Conservation (phyloP, 2,888 invertebrate species). For the Coenonympha arcania region DNA sequence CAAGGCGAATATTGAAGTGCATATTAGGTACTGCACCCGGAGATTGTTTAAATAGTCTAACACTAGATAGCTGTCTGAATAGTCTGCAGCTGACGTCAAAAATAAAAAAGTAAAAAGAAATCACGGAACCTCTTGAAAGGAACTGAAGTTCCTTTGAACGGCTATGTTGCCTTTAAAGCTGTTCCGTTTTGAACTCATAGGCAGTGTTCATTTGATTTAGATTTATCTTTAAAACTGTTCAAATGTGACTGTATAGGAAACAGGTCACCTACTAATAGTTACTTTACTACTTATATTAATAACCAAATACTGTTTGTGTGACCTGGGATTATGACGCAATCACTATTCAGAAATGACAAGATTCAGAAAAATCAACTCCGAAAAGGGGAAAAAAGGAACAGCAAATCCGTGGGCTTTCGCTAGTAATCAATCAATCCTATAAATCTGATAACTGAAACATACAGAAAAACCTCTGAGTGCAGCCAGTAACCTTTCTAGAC, state of each 20-base stretch:
- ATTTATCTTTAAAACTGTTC: not conserved
- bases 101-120: conserved; percentile 6
- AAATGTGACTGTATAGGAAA: not conserved
- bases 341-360: too few relatives aligned
- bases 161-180: conserved; percentile 3
- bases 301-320: not conserved
- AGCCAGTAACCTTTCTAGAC: too few relatives aligned
- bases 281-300: not conserved
- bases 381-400: too few relatives aligned
- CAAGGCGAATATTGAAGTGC: too few relatives aligned
- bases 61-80: too few relatives aligned
- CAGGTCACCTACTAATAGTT: not conserved
- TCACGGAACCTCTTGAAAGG: conserved; percentile 6
- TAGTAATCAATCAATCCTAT: too few relatives aligned
- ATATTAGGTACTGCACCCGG: too few relatives aligned
- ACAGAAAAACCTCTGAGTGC: too few relatives aligned
- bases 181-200: conserved; percentile 9
- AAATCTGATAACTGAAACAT: too few relatives aligned
- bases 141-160: conserved; percentile 6
- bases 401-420: too few relatives aligned
- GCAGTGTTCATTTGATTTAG: conserved; percentile 6
- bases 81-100: conserved; percentile 9
- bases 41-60: too few relatives aligned
- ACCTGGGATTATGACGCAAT: not conserved
- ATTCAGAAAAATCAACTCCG: too few relatives aligned